These are phyloP conservation scores for Drosophila insularis DNA, from an alignment of 1,140 invertebrate species.

Conservation along the genomic window DNA sequence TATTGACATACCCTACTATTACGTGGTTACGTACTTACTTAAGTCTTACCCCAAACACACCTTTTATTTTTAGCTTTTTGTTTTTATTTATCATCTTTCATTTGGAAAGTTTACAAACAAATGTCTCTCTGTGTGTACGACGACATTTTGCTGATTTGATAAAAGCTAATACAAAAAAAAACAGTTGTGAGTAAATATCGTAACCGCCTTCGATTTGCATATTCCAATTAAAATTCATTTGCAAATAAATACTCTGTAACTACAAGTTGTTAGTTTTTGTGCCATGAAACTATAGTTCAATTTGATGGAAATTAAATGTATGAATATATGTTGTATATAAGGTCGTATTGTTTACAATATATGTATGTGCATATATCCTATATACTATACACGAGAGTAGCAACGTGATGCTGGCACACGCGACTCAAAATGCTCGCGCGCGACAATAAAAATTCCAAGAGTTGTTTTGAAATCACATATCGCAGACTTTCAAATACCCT, in stretches of 20 bases:
- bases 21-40: background rate
- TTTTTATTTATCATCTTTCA: background rate
- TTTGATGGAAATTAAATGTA: background rate
- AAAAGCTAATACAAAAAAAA: background rate
- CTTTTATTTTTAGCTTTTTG: background rate
- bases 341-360: background rate
- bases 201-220: slow-evolving; percentile 38
- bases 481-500: slow-evolving; percentile 13
- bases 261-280: background rate
- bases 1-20: slow-evolving; percentile 8
- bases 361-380: background rate
- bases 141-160: background rate
- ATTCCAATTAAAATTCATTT: slow-evolving; percentile 66
- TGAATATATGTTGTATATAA: background rate
- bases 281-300: no score
- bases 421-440: slow-evolving; percentile 27
- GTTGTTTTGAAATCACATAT: background rate
- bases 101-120: background rate
- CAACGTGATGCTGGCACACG: slow-evolving; percentile 37
- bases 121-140: no score
- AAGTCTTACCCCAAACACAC: background rate
- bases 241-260: background rate
- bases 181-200: slow-evolving; percentile 12
- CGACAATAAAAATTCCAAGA: slow-evolving; percentile 19
- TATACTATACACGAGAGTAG: background rate